Evolutionary conservation across 1,140 invertebrate genomes (phyloP).

Genomic region (Akabosia matsudoensis): DNA sequence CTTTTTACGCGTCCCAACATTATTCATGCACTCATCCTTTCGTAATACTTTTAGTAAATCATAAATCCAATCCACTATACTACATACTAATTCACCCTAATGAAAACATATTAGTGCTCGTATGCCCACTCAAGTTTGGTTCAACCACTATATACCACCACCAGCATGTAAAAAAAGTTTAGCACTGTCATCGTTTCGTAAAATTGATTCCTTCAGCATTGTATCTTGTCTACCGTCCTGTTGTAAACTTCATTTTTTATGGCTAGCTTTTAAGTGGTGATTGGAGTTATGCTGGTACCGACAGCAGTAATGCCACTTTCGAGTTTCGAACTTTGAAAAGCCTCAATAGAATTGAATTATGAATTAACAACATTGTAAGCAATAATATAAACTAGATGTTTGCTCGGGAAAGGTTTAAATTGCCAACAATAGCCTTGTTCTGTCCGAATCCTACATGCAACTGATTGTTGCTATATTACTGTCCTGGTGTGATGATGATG

Average conservation of each 20-base stretch:
- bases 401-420: not conserved
- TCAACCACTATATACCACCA: no score
- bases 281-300: not conserved
- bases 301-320: not conserved
- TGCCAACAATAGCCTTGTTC: conserved; percentile 9
- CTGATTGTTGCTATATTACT: not conserved
- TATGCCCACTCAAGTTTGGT: not conserved
- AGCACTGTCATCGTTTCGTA: not conserved
- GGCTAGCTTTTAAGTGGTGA: not conserved
- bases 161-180: not conserved
- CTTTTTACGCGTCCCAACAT: not conserved
- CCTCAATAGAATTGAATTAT: not conserved
- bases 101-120: not conserved
- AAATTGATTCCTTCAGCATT: not conserved
- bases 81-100: not conserved
- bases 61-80: no score
- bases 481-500: not conserved
- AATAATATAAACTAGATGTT: not conserved
- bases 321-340: not conserved
- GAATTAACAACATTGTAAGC: not conserved
- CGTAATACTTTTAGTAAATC: not conserved
- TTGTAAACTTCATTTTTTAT: no score
- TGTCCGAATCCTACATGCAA: no score
- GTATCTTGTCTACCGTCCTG: not conserved
- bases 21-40: conserved; percentile 14